Conservation (phyloP, 2,113 vertebrate species). For the Bos taurus region DNA sequence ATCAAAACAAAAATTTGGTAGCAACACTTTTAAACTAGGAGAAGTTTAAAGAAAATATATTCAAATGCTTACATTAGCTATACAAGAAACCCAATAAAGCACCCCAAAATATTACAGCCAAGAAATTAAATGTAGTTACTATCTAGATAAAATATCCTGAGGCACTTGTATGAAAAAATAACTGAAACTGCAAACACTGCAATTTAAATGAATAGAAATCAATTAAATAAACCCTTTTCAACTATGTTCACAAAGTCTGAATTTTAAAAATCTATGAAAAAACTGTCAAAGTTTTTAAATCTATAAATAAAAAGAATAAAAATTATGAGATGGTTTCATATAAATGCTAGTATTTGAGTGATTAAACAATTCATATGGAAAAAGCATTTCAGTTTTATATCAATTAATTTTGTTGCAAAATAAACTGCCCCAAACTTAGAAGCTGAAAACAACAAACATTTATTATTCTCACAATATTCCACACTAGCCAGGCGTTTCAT, state of each 20-base stretch:
- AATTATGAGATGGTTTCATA: slow-evolving; percentile 9
- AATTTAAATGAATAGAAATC: neutral
- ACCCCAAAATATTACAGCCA: neutral
- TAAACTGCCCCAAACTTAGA: neutral
- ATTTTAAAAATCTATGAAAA: neutral
- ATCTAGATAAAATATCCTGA: neutral
- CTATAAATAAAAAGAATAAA: neutral
- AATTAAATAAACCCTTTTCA: neutral
- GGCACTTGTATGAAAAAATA: neutral
- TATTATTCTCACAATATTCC: neutral
- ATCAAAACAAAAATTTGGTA: neutral
- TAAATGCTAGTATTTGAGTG: neutral
- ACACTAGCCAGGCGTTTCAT: neutral
- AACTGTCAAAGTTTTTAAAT: neutral
- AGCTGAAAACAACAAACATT: neutral
- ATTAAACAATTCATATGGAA: slow-evolving; percentile 1
- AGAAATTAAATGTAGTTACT: neutral
- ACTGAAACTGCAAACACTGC: neutral
- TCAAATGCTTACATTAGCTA: neutral
- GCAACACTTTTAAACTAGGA: neutral
- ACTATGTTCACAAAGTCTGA: neutral
- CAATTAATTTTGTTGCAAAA: neutral
- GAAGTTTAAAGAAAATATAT: neutral
- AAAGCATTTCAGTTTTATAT: neutral
- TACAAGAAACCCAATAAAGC: neutral